Evolutionary conservation across 2,797 vertebrate genomes (phyloP), one percentile per base, ranked within the genome.

Genomic region (Heteromormyrus szaboi): DNA sequence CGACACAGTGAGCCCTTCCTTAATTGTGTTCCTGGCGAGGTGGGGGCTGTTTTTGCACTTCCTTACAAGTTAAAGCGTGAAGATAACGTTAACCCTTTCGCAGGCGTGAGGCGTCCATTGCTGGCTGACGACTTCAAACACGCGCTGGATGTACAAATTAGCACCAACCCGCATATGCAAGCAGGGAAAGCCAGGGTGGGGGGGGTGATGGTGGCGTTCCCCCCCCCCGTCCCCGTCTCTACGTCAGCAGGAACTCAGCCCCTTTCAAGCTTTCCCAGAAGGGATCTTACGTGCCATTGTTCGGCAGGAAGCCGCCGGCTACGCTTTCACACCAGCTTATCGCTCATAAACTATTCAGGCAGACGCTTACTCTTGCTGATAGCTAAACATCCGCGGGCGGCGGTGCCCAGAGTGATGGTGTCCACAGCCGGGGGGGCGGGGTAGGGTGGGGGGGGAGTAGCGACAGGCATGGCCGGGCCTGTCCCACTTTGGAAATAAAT

Each of bases 341-440:
- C 89, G 93, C 94, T 95, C 94, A 96, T 96, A 94, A 96, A 96
- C 94, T 95, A 96, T 96, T 96, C 95, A 96, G 95, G 94, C 95
- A 94, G 93, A 93, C 92, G 93, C 93, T 95, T 95, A 95, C 93
- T 91, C 94, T 94, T 91, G 91, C 92, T 94, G 93, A 93, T 94
- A 94, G 93, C 92, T 91, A 92, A 91, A 91, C 91, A 90, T 91
- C 91, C 89, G 91, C 72, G 25, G 85, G 91, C 92, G 92, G 88
- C 90, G 90, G 93, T 51, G 48, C 85, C 88, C 37, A 25, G 48
- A 8, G 89, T 87, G 48, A 87, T 54, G 84, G 84, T 89, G 62
- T 29, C 51, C 48, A 6, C 5, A 89, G 37, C 46, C 59, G 25
- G 25, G 44, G 59, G 59, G 6, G 14, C 2, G 56, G 46, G 46